Percentiles rank a stretch among this genome's conserved stretches.
Conservation (phyloP, 2,888 invertebrate genomes). For the Cyrtodaria siliqua region DNA sequence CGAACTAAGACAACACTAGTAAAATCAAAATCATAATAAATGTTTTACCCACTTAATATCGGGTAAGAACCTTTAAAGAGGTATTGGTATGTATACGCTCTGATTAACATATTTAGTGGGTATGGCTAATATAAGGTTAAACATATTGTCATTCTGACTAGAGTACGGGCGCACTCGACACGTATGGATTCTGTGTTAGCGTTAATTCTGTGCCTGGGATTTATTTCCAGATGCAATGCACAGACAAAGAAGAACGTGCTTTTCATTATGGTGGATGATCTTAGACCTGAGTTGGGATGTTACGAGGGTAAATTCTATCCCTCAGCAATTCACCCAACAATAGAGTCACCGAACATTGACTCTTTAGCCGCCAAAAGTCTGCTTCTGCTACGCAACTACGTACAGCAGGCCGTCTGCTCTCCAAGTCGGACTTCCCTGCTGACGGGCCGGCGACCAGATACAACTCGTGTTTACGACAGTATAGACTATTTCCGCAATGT, state of each 20-base stretch:
- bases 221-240: too few relatives aligned
- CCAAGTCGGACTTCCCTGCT: constrained; percentile 88
- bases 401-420: constrained; percentile 94
- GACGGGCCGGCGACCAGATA: constrained; percentile 69
- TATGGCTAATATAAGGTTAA: too few relatives aligned
- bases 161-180: too few relatives aligned
- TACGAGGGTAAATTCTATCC: constrained; percentile 53
- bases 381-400: constrained; percentile 89
- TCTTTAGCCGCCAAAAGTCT: constrained; percentile 89
- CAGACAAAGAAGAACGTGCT: constrained; percentile 50
- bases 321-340: constrained; percentile 86
- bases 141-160: too few relatives aligned
- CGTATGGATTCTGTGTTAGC: too few relatives aligned
- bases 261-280: constrained; percentile 57
- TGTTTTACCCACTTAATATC: too few relatives aligned
- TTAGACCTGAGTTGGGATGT: constrained; percentile 52
- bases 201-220: too few relatives aligned
- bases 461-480: constrained; percentile 65
- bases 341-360: constrained; percentile 92
- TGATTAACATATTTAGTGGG: too few relatives aligned
- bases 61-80: too few relatives aligned
- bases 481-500: constrained; percentile 57
- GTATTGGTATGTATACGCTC: too few relatives aligned
- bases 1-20: too few relatives aligned
- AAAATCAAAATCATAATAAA: too few relatives aligned